Conservation (phyloP, 2,888 invertebrate species). For the Apamea sordens region DNA sequence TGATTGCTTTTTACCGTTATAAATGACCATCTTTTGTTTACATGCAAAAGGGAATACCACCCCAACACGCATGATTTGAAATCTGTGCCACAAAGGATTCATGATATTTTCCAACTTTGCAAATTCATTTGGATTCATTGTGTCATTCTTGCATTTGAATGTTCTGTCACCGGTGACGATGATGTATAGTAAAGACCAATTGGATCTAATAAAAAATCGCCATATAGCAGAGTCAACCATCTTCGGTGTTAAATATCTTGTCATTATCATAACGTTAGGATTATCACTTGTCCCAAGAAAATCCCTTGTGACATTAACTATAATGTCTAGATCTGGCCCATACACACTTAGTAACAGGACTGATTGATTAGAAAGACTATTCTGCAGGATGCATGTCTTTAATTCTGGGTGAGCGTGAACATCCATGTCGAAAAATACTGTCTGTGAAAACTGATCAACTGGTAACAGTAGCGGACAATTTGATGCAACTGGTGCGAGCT, state of each 20-base stretch:
- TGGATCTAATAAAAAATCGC: conserved; percentile 51
- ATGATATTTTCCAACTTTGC: conserved; percentile 67
- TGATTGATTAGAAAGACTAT: conserved; percentile 22
- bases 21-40: conserved; percentile 68
- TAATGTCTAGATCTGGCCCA: conserved; percentile 13
- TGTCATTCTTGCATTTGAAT: conserved; percentile 69
- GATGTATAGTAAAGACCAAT: conserved; percentile 71
- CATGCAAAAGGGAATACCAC: conserved; percentile 74
- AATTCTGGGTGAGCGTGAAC: conserved; percentile 26
- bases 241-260: conserved; percentile 53
- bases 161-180: conserved; percentile 65
- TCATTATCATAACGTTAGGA: conserved; percentile 67
- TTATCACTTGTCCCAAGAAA: conserved; percentile 29
- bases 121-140: conserved; percentile 59
- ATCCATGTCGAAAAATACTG: conserved; percentile 44
- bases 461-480: conserved; percentile 36
- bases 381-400: conserved; percentile 46
- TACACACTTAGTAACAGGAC: conserved; percentile 28
- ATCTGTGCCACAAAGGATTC: conserved; percentile 74
- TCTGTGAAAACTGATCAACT: conserved; percentile 35
- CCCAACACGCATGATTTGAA: conserved; percentile 65
- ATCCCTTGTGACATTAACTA: conserved; percentile 5
- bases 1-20: conserved; percentile 65
- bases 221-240: conserved; percentile 56
- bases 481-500: conserved; percentile 6